phyloP scores from a whole-genome alignment of 2,888 invertebrate genomes.

The Drosophila mimica region DNA sequence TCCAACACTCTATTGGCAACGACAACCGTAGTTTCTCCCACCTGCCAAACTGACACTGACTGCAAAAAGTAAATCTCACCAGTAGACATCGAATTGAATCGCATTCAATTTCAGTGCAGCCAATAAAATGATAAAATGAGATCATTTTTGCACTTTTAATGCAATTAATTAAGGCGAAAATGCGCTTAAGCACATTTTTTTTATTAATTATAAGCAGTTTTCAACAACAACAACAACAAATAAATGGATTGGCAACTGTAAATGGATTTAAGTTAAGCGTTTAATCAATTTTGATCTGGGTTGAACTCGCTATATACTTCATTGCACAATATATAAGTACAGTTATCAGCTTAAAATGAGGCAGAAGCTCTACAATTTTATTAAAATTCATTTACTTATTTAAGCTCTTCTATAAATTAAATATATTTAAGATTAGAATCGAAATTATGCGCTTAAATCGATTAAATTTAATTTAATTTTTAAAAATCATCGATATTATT shows the following conservation, averaged over 20 bases:
- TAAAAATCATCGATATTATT: constrained; percentile 9
- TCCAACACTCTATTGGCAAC: background rate
- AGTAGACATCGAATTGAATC: background rate
- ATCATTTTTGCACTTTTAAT: background rate
- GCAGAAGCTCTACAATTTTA: background rate
- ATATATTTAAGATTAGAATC: background rate
- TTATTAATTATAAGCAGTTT: background rate
- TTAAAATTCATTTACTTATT: background rate
- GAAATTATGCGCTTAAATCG: background rate
- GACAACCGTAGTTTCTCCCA: background rate
- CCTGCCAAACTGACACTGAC: background rate
- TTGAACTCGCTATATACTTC: background rate
- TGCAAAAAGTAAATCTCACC: background rate
- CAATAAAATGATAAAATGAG: background rate
- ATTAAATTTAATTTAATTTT: constrained; percentile 1
- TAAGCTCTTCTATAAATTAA: background rate
- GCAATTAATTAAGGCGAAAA: background rate
- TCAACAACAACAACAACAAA: background rate
- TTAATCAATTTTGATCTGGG: background rate
- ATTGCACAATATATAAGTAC: too few relatives aligned
- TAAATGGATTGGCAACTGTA: background rate
- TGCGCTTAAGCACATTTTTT: background rate
- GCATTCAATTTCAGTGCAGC: background rate
- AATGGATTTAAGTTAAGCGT: background rate
- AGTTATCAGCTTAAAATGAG: background rate